Evolutionary conservation across 2,888 invertebrate species (phyloP).

Genomic region (Hydrotaea diabolus): DNA sequence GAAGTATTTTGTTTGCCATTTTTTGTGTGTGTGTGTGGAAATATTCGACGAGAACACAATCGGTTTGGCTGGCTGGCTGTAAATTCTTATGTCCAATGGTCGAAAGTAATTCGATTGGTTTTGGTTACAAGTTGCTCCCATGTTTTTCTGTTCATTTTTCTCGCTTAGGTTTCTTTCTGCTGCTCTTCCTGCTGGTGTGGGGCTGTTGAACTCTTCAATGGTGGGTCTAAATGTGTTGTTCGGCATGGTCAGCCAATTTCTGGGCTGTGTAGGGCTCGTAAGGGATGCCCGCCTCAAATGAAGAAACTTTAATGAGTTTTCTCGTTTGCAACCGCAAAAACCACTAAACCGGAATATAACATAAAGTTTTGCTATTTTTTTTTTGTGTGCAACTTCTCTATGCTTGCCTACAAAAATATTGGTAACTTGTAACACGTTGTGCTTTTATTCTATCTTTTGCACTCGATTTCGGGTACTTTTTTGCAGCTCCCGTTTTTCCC

Average conservation of each 20-base stretch:
- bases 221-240: not conserved
- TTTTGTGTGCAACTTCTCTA: not conserved
- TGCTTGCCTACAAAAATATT: constrained; percentile 61
- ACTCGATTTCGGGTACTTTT: constrained; percentile 2
- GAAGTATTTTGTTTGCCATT: constrained; percentile 9
- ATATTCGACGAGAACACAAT: not conserved
- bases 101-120: constrained; percentile 65
- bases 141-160: constrained; percentile 1
- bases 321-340: constrained; percentile 77
- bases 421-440: constrained; percentile 62
- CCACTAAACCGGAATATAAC: constrained; percentile 75
- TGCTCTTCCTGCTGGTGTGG: not conserved
- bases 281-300: constrained; percentile 54
- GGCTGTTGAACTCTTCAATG: constrained; percentile 40
- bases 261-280: too few species aligned
- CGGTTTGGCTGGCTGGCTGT: constrained; percentile 16
- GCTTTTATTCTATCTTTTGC: constrained; percentile 7
- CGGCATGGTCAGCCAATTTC: not conserved
- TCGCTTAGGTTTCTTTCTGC: not conserved
- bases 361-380: constrained; percentile 65
- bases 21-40: constrained; percentile 13
- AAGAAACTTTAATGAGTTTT: constrained; percentile 78
- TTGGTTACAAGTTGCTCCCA: constrained; percentile 8
- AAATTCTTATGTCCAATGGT: constrained; percentile 60
- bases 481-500: too few species aligned